Evolutionary conservation across 2,888 invertebrate species (phyloP).

Genomic region (Pterobdella sp.): DNA sequence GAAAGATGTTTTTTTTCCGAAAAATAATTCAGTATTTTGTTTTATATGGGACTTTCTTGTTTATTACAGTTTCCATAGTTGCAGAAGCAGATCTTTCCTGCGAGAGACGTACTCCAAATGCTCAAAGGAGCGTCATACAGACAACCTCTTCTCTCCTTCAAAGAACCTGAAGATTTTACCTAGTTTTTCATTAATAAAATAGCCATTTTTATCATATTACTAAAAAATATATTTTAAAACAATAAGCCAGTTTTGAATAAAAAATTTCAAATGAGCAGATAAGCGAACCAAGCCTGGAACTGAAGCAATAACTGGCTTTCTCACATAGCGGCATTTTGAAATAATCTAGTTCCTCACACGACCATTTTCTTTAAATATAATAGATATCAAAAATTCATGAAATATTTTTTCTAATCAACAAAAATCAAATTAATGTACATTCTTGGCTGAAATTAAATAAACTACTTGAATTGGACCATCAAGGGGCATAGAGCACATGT

Average conservation of each 20-base stretch:
- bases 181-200: too few relatives aligned
- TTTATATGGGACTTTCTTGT: not conserved
- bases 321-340: not conserved
- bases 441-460: too few relatives aligned
- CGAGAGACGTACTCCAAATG: not conserved
- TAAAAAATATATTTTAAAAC: too few relatives aligned
- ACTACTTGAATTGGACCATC: not conserved
- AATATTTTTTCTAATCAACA: too few relatives aligned
- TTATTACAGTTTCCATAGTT: not conserved
- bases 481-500: constrained; percentile 7
- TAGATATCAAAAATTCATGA: too few relatives aligned
- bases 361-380: too few relatives aligned
- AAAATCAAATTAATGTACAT: too few relatives aligned
- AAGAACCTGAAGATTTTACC: not conserved
- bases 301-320: constrained; percentile 3
- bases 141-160: not conserved
- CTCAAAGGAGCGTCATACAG: not conserved
- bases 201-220: too few relatives aligned
- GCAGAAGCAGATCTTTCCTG: constrained; percentile 1
- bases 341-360: not conserved
- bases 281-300: not conserved
- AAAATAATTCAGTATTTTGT: not conserved
- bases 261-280: too few relatives aligned
- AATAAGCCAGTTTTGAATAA: too few relatives aligned
- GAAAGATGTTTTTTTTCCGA: not conserved